A percentile compares a stretch with the other conserved stretches of the same genome.
Evolutionary conservation across 2,888 invertebrate genomes (phyloP).

Genomic region (Callosobruchus maculatus): DNA sequence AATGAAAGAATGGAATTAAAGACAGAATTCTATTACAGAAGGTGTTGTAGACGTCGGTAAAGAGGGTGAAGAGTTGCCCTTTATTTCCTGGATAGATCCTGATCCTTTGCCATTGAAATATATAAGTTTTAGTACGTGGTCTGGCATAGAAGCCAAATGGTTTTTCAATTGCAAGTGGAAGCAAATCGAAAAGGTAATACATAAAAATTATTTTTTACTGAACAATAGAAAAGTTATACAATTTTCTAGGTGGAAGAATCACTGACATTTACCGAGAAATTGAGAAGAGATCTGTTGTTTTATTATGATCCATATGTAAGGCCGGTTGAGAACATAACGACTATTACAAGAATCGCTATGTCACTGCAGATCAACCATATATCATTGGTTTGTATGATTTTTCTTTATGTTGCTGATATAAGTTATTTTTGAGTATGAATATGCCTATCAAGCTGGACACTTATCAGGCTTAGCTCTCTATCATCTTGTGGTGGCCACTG

Average conservation of each 20-base stretch:
- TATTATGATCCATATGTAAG: conserved; percentile 49
- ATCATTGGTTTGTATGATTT: conserved; percentile 33
- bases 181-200: conserved; percentile 11
- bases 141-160: conserved; percentile 63
- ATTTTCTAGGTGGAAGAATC: conserved; percentile 45
- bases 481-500: too few species aligned
- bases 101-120: conserved; percentile 60
- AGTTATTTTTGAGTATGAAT: too few species aligned
- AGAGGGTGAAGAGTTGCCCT: conserved; percentile 58
- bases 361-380: conserved; percentile 32
- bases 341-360: conserved; percentile 34
- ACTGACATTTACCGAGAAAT: conserved; percentile 52
- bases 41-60: conserved; percentile 61
- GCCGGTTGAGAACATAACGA: conserved; percentile 35
- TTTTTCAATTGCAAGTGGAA: conserved; percentile 60
- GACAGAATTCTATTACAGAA: conserved; percentile 44
- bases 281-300: conserved; percentile 53
- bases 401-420: neutral
- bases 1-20: too few species aligned
- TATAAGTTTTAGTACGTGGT: conserved; percentile 69
- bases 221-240: conserved; percentile 2
- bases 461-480: too few species aligned
- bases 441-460: too few species aligned
- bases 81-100: conserved; percentile 59
- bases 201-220: neutral